Base-by-base conservation (phyloP, 2,888 invertebrate species). In the Steinernema carpocapsae region DNA sequence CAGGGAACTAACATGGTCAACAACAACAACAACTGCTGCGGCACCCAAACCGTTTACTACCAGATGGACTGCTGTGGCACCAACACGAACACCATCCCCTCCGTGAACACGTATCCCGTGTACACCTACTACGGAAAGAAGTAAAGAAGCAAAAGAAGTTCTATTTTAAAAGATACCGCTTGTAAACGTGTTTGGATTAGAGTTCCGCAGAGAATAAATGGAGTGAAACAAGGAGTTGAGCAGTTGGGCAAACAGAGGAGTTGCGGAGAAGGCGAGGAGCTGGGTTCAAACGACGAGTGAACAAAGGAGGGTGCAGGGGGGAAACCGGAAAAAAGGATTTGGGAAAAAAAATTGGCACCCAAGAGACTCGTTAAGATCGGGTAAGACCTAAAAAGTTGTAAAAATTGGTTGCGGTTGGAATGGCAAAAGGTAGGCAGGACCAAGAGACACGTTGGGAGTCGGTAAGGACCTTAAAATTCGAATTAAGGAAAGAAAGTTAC, bases 51-150 rank as follows among this genome's bases (percentile, higher is more conserved):
- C 37, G 37, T 37, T 37, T 48, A 48, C 48, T n/a, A 48, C 48
- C 4, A 2, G 7, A 48, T 29, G 32, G 29, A 32, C 64, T 64
- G 64, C 32, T 29, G 64, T 2, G 32, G 4, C 64, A 64, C 10
- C 64, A 64, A 64, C 64, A 26, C 14, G 32, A 17, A n/a, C n/a
- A 48, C 48, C 48, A 12, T 12, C 14, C 43, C 43, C 10, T 12
- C 10, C 14, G n/a, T 10, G 43, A 7, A 43, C 10, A 43, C 43
- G 10, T 48, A 48, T 14, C 48, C 48, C 48, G 56, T 56, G 24
- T 56, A 56, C 64, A 29, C 10, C 64, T 64, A 64, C 64, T 64
- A 64, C 64, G 64, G 64, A 17, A 64, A 64, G 64, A 64, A 32
- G 32, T 32, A 37, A n/a, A 6, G 37, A 64, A 64, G 17, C 32